A percentile compares a stretch with the other conserved stretches of the same genome.
Evolutionary conservation across 1,140 invertebrate genomes (phyloP).

Genomic region (Trichonephila clavipes): DNA sequence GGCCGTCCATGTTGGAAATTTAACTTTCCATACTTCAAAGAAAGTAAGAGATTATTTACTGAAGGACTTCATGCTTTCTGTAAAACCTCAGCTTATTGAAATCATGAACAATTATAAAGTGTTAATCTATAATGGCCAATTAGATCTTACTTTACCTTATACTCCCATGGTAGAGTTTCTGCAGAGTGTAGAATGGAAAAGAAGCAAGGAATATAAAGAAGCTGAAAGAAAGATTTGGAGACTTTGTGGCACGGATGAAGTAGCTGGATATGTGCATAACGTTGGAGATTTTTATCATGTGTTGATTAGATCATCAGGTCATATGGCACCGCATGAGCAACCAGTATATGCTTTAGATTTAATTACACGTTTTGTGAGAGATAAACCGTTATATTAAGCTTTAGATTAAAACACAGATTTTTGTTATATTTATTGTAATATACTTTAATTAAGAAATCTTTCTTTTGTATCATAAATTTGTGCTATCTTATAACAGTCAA

Average conservation of each 20-base stretch:
- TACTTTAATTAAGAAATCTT: too few species aligned
- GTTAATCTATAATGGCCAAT: slow-evolving; percentile 88
- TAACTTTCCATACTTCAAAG: slow-evolving; percentile 84
- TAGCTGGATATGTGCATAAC: slow-evolving; percentile 89
- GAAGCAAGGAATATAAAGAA: slow-evolving; percentile 85
- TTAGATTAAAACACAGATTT: too few species aligned
- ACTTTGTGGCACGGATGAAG: slow-evolving; percentile 82
- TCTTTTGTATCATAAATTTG: too few species aligned
- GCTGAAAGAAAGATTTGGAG: slow-evolving; percentile 86
- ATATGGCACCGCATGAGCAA: slow-evolving; percentile 92
- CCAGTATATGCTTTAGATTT: slow-evolving; percentile 89
- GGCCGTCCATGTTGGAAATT: slow-evolving; percentile 91
- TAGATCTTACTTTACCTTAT: slow-evolving; percentile 93
- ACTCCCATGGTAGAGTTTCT: slow-evolving; percentile 88
- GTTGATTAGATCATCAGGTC: slow-evolving; percentile 90
- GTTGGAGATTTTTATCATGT: slow-evolving; percentile 89
- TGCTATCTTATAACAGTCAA: too few species aligned
- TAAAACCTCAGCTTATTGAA: slow-evolving; percentile 87
- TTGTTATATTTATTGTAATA: too few species aligned
- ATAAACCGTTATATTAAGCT: slow-evolving; percentile 80
- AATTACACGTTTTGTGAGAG: slow-evolving; percentile 87
- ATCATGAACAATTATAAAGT: slow-evolving; percentile 82
- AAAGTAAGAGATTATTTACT: slow-evolving; percentile 86
- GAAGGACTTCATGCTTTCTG: slow-evolving; percentile 90
- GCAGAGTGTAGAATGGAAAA: slow-evolving; percentile 85